phyloP scores from a whole-genome alignment of 2,113 vertebrate species.

The Notiomystis cincta region DNA sequence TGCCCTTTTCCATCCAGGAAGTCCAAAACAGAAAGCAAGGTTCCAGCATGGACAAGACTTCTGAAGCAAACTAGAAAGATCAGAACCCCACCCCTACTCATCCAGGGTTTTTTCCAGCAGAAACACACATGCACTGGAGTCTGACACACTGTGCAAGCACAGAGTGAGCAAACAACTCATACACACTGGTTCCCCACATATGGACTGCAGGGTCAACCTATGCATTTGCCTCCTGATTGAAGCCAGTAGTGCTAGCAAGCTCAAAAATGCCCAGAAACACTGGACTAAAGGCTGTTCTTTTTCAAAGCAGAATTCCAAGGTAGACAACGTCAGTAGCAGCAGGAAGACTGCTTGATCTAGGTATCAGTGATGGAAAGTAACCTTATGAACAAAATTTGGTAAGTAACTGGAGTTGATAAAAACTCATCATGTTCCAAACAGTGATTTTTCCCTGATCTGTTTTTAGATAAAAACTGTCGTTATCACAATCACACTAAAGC shows the following conservation, averaged over 20 bases:
- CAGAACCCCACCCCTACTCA: background rate
- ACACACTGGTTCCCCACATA: background rate
- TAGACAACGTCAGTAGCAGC: background rate
- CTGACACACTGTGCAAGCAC: background rate
- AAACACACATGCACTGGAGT: rapidly evolving
- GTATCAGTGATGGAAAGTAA: background rate
- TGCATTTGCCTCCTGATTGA: background rate
- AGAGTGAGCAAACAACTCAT: background rate
- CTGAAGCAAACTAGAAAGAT: background rate
- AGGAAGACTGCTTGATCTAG: background rate
- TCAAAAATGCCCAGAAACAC: background rate
- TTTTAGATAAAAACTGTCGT: background rate
- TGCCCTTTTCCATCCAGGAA: background rate
- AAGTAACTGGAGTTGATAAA: background rate
- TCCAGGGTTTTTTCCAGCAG: background rate
- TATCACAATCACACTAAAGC: background rate
- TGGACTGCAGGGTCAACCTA: background rate
- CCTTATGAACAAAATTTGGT: background rate
- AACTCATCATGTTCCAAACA: background rate
- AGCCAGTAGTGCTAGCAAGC: background rate
- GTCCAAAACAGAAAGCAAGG: background rate
- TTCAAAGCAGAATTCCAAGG: background rate
- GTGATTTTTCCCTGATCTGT: rapidly evolving
- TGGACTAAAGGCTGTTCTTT: background rate
- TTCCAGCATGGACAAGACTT: background rate